Conservation (phyloP, 2,797 vertebrate species). For the Cyclura pinguis region DNA sequence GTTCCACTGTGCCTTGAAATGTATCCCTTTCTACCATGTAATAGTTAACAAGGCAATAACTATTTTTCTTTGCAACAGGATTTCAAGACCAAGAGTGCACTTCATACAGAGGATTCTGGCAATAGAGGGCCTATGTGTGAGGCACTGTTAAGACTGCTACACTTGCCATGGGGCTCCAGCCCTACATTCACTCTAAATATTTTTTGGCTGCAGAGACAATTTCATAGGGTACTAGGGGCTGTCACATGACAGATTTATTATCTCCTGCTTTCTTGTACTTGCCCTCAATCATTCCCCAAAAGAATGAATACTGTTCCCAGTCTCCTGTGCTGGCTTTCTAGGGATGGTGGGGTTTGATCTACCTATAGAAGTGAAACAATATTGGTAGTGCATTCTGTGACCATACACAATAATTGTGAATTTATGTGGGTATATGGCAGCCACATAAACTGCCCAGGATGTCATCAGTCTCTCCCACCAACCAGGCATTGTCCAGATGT, state of each 20-base stretch:
- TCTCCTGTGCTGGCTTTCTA: constrained; percentile 40
- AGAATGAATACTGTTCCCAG: constrained; percentile 24
- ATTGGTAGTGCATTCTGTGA: constrained; percentile 43
- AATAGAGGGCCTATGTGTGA: not conserved
- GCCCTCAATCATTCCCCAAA: not conserved
- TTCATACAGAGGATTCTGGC: not conserved
- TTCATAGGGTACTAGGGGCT: fast-evolving
- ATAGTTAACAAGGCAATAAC: fast-evolving
- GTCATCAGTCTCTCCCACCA: not conserved
- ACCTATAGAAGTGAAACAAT: constrained; percentile 47
- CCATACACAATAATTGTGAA: not conserved
- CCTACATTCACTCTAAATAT: not conserved
- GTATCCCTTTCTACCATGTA: not conserved
- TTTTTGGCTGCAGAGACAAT: constrained; percentile 37
- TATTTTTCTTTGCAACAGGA: not conserved
- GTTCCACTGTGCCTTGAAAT: not conserved
- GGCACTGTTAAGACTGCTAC: not conserved
- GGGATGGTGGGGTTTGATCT: constrained; percentile 33
- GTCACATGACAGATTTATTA: not conserved
- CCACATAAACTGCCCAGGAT: constrained; percentile 27
- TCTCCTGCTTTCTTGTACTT: fast-evolving
- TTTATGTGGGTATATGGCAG: constrained; percentile 43
- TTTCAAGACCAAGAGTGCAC: fast-evolving
- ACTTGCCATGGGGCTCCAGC: not conserved
- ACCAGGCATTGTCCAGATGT: not conserved